Evolutionary conservation across 2,888 invertebrate species (phyloP), one percentile per base, ranked within the genome.

Genomic region (Thera obeliscata): DNA sequence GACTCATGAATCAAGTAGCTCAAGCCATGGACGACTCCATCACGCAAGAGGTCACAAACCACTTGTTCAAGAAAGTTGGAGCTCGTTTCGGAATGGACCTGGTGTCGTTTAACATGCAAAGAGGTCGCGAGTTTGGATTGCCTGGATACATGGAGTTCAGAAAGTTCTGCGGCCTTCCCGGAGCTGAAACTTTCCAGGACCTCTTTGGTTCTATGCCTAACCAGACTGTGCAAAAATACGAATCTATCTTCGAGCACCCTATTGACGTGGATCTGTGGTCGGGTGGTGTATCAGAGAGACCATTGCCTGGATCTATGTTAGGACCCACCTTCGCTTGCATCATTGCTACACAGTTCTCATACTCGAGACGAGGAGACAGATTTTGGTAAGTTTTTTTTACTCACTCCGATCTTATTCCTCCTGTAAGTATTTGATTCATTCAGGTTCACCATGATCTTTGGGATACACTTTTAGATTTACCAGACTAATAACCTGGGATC

Each of bases 21-120:
- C 98, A 98, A 88, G 98, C 98, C 82, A 98, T 98, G 97, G 98
- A 98, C 85, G 98, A 98, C 86, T 98, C 98, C 0, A 97, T 98
- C 74, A 98, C 98, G 0, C 96, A 96, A 79, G 95, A 98, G 95
- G 98, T 98, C 1, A 98, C 98, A 49, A 98, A 98, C 90, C 98
- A 98, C 88, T 92, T 98, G 65, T 98, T 98, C 91, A 98, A 98
- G 89, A 97, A 97, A 87, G 95, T 95, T 50, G 95, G 95, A 54
- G 95, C 95, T 3, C 85, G 96, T 66, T 97, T 96, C 81, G 98
- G 98, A 74, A 96, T 98, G 95, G 98, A 98, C 87, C 93, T 98
- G 81, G 98, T 98, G 12, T 97, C 98, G 8, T 97, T 98, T 85
- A 98, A 98, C 87, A 97, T 98, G 97, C 98, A 98, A 88, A 95